A percentile compares a stretch with the other conserved stretches of the same genome.
Conservation (phyloP, 2,888 invertebrate species). For the Cosmia pyralina region DNA sequence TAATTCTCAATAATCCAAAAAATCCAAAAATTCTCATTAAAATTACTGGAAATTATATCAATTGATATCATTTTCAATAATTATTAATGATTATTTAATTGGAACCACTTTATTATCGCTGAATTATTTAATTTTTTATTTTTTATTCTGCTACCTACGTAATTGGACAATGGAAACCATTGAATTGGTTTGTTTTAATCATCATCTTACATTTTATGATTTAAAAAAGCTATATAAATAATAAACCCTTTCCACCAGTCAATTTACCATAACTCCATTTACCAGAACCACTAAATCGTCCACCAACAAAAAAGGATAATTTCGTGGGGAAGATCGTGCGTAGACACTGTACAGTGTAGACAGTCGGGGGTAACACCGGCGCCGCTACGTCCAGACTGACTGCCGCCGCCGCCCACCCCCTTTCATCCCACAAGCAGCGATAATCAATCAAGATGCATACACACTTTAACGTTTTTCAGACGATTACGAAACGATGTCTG, state of each 20-base stretch:
- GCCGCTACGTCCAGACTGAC: conserved; percentile 52
- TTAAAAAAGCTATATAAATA: background rate
- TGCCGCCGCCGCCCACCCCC: conserved; percentile 43
- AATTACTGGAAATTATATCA: no score
- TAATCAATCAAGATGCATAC: conserved; percentile 53
- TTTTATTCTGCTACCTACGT: background rate
- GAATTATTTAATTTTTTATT: background rate
- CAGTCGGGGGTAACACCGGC: conserved; percentile 35
- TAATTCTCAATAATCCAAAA: no score
- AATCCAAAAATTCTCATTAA: no score
- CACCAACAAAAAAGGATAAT: conserved; percentile 14
- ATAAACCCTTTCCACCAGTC: background rate
- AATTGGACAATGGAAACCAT: no score
- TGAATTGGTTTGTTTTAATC: background rate
- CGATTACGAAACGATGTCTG: conserved; percentile 8
- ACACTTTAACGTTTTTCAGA: conserved; percentile 20
- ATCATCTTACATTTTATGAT: background rate
- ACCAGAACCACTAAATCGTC: background rate
- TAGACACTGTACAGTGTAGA: conserved; percentile 23
- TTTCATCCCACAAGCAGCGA: conserved; percentile 1
- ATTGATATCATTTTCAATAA: no score
- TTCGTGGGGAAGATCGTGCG: conserved; percentile 5
- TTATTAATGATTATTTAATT: background rate
- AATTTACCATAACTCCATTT: no score
- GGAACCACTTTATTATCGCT: no score